Percentiles rank a stretch among this genome's conserved stretches.
These are phyloP conservation scores for Aricia agestis DNA, from an alignment of 1,140 invertebrate species.

Conservation along the genomic window DNA sequence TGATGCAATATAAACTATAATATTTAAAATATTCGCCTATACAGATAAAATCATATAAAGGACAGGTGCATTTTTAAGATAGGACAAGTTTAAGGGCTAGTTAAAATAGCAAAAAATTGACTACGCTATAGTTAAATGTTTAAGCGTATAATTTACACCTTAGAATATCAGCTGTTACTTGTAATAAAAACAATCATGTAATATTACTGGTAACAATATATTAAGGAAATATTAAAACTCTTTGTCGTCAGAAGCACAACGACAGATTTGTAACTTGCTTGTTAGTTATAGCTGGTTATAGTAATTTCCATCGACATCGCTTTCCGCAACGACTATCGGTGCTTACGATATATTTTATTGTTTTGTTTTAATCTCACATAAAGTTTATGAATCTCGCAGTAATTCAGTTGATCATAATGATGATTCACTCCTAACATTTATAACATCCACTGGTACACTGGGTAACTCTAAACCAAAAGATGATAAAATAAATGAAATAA, in stretches of 20 bases:
- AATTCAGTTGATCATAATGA: not conserved
- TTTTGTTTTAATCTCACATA: not conserved
- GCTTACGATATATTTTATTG: not conserved
- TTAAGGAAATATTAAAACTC: not conserved
- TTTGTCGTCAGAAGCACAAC: not conserved
- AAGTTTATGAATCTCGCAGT: not conserved
- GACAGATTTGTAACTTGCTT: not conserved
- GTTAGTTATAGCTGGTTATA: no score
- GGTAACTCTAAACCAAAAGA: not conserved
- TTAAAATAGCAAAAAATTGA: not conserved
- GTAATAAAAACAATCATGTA: not conserved
- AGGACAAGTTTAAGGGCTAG: not conserved
- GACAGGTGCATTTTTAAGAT: not conserved
- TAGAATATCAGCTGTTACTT: not conserved
- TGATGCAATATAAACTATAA: not conserved
- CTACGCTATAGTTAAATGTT: not conserved
- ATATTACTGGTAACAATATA: not conserved
- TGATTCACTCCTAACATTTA: not conserved
- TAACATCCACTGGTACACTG: not conserved
- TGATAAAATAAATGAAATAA: not conserved
- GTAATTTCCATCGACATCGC: no score
- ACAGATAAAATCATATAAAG: not conserved
- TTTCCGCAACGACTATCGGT: not conserved
- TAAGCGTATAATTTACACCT: not conserved
- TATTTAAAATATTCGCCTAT: not conserved